These are phyloP conservation scores for Argynnis bischoffii DNA, from an alignment of 2,888 invertebrate species.

Conservation along the genomic window DNA sequence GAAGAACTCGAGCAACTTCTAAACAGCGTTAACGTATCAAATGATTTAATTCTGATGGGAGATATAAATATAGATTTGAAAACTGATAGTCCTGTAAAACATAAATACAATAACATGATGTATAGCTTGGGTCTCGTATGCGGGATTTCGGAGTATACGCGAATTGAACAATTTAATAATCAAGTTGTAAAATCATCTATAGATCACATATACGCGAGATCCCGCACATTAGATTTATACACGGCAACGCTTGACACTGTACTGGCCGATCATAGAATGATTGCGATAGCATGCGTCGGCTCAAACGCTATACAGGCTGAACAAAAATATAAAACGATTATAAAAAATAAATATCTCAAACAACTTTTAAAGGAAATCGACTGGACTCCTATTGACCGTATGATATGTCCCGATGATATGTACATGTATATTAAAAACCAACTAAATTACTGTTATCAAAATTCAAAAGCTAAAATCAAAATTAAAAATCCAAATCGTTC, in stretches of 20 bases:
- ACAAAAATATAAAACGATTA: constrained; percentile 1
- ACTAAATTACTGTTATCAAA: constrained; percentile 3
- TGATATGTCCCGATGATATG: constrained; percentile 2
- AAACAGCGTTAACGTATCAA: not conserved
- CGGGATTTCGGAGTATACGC: not conserved
- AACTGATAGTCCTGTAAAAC: constrained; percentile 12
- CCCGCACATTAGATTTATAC: constrained; percentile 1
- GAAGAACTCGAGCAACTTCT: constrained; percentile 17
- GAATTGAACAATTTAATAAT: constrained; percentile 11
- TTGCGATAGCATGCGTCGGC: constrained; percentile 5
- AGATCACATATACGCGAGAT: constrained; percentile 20
- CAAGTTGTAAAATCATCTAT: constrained; percentile 8
- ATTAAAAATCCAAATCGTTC: not conserved
- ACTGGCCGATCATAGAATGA: constrained; percentile 2
- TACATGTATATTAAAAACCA: constrained; percentile 7
- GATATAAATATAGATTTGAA: constrained; percentile 18
- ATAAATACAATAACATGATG: constrained; percentile 21
- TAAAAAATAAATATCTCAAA: not conserved
- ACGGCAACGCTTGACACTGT: not conserved
- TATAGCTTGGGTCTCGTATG: constrained; percentile 1
- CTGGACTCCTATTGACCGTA: constrained; percentile 1
- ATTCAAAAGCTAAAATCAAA: constrained; percentile 8
- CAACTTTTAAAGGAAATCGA: not conserved
- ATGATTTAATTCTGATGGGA: too few relatives aligned
- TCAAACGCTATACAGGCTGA: not conserved